Evolutionary conservation across 2,797 vertebrate species (phyloP).

Genomic region (Pteronotus mesoamericanus): DNA sequence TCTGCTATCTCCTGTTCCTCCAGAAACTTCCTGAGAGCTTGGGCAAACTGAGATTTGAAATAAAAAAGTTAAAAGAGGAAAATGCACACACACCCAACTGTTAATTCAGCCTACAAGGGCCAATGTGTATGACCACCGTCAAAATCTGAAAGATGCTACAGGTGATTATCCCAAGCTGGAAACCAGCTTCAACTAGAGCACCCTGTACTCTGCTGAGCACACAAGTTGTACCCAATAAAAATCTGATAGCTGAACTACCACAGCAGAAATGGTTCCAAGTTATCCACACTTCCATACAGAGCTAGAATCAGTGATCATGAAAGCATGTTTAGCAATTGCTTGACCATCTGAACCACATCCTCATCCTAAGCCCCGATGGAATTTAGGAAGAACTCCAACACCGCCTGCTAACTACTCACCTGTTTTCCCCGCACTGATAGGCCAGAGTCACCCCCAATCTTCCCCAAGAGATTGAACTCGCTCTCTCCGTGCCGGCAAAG

Average conservation of each 20-base stretch:
- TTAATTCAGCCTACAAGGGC: neutral
- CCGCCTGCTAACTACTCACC: conserved; percentile 77
- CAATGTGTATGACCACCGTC: neutral
- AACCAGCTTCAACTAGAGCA: neutral
- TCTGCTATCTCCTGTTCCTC: conserved; percentile 92
- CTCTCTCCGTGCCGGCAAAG: conserved; percentile 97
- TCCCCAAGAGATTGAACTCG: conserved; percentile 90
- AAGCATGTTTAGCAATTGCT: neutral
- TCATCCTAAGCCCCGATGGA: neutral
- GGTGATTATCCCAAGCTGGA: neutral
- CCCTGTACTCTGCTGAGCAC: neutral
- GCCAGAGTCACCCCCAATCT: conserved; percentile 94
- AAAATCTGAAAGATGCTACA: neutral
- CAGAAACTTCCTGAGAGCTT: conserved; percentile 88
- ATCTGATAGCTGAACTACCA: neutral
- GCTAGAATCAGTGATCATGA: neutral
- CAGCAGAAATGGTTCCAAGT: neutral
- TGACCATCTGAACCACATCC: neutral
- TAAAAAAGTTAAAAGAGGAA: neutral
- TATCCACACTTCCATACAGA: neutral
- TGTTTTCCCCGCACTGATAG: conserved; percentile 91
- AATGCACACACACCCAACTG: neutral
- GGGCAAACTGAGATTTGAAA: conserved; percentile 85
- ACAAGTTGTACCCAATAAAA: neutral
- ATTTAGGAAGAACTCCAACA: conserved; percentile 32